These are phyloP conservation scores for Eulemur rubriventer DNA, from an alignment of 2,797 vertebrate genomes.

Conservation along the genomic window DNA sequence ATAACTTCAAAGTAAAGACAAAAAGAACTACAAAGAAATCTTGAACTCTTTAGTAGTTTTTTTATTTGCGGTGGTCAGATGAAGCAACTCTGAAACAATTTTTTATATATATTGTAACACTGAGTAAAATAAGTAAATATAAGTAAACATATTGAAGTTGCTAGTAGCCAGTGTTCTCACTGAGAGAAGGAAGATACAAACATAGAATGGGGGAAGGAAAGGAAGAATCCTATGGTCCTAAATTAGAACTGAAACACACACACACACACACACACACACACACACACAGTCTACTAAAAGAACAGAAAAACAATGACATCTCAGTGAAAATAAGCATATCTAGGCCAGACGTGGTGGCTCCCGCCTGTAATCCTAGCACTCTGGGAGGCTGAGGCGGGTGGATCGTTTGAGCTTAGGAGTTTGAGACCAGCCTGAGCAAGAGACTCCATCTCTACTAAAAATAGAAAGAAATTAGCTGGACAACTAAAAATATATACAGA, in stretches of 20 bases:
- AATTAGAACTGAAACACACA: neutral
- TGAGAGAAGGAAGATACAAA: neutral
- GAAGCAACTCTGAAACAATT: neutral
- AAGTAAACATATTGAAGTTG: neutral
- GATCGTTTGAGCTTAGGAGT: too few relatives aligned
- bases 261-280: neutral
- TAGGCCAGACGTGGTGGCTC: too few relatives aligned
- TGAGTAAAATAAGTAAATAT: neutral
- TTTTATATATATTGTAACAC: neutral
- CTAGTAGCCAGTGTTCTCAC: neutral
- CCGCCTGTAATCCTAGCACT: neutral
- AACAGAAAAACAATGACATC: neutral
- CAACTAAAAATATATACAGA: too few relatives aligned
- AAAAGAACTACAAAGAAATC: constrained; percentile 34
- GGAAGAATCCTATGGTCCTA: neutral
- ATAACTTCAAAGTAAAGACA: neutral
- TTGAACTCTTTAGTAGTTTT: neutral
- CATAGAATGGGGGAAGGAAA: neutral
- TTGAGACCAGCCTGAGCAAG: too few relatives aligned
- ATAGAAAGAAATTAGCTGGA: too few relatives aligned
- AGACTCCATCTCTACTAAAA: too few relatives aligned
- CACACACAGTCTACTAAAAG: neutral
- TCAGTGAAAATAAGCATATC: neutral
- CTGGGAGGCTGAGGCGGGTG: too few relatives aligned
- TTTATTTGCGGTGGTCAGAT: neutral